Evolutionary conservation across 2,888 invertebrate genomes (phyloP), one percentile per base, ranked within the genome.

Genomic region (Chironomus riparius): DNA sequence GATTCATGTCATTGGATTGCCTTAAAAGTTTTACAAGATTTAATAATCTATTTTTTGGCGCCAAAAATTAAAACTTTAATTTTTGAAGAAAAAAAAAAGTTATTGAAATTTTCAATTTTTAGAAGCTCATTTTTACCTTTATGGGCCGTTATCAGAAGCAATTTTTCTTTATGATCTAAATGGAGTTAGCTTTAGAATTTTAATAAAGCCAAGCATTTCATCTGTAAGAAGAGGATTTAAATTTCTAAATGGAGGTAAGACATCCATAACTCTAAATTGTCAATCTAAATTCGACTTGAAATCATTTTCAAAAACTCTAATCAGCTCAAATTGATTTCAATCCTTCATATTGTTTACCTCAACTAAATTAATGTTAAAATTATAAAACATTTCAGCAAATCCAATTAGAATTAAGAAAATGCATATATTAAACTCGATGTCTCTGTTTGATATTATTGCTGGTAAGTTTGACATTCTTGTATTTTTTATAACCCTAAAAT

Each of bases 81-180:
- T n/a, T n/a, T n/a, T n/a, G n/a, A n/a, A n/a, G n/a, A n/a, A n/a
- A n/a, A n/a, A n/a, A n/a, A n/a, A n/a, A n/a, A n/a, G n/a, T n/a
- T n/a, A n/a, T n/a, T n/a, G n/a, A n/a, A n/a, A n/a, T n/a, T n/a
- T n/a, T n/a, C n/a, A 24, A 24, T 24, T 24, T 24, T 24, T 83
- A 86, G 89, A 90, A 79, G 85, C 86, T 24, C 87, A 86, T 77
- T 81, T 89, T 0, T 83, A 85, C 78, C 84, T 85, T 50, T 82
- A 87, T 3, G 89, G 89, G 0, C 88, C 88, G 0, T 85, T 86
- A 13, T 86, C 86, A 0, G 90, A 90, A 0, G 85, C 87, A 76
- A 84, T 89, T 65, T 87, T 90, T 79, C 82, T 90, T 0, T 89
- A 90, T 78, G 89, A 90, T 80, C 88, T 89, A 89, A 83, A 84